Evolutionary conservation across 2,797 vertebrate genomes (phyloP).

Genomic region (Ispidina lecontei): DNA sequence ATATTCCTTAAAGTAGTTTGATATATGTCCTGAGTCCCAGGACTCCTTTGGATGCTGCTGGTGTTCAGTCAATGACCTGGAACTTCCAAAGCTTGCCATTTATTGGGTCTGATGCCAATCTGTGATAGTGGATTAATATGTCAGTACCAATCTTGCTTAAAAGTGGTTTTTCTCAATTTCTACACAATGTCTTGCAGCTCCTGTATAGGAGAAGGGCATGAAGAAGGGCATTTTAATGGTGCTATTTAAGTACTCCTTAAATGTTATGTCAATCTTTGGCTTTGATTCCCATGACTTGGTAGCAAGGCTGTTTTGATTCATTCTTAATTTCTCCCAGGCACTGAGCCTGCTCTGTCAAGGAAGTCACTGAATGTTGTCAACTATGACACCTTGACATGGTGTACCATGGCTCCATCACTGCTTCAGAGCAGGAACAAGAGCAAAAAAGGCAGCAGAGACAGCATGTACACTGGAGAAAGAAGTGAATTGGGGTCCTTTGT

Average conservation of each 20-base stretch:
- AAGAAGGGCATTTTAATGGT: not conserved
- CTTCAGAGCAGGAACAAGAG: not conserved
- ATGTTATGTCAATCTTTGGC: not conserved
- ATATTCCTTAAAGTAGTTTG: not conserved
- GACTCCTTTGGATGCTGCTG: not conserved
- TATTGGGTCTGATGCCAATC: not conserved
- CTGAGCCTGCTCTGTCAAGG: not conserved
- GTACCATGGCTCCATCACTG: not conserved
- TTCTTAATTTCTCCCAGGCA: not conserved
- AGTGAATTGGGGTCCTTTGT: accelerated
- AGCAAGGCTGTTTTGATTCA: not conserved
- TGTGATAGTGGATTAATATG: not conserved
- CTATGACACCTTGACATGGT: not conserved
- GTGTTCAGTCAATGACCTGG: not conserved
- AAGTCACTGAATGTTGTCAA: not conserved
- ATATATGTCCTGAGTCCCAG: not conserved
- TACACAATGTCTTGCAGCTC: not conserved
- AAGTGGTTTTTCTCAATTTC: not conserved
- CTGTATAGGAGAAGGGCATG: not conserved
- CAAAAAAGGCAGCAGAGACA: not conserved
- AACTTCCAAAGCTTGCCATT: not conserved
- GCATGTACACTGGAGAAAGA: accelerated
- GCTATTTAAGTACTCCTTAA: not conserved
- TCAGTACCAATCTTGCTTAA: not conserved
- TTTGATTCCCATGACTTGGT: not conserved